phyloP scores from a whole-genome alignment of 2,888 invertebrate genomes.

The Drosophila histrio region DNA sequence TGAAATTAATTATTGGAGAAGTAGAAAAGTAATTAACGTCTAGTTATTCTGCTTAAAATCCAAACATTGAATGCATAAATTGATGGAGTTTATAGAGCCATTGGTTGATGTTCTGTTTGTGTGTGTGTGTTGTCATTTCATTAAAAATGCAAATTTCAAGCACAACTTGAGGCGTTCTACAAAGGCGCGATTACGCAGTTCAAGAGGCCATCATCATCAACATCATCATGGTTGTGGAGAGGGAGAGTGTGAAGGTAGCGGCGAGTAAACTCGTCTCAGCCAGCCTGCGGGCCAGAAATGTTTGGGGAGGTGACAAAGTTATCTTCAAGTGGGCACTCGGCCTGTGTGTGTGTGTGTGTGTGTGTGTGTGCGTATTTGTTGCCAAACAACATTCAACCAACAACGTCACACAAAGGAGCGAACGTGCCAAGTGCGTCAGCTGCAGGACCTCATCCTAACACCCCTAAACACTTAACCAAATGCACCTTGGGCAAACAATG shows the following conservation, averaged over 20 bases:
- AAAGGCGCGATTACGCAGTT: constrained; percentile 74
- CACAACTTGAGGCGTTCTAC: constrained; percentile 54
- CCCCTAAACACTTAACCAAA: constrained; percentile 39
- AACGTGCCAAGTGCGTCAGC: constrained; percentile 73
- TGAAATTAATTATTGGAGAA: constrained; percentile 36
- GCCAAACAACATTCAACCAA: constrained; percentile 49
- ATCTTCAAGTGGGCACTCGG: constrained; percentile 70
- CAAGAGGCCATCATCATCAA: constrained; percentile 50
- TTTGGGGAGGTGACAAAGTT: constrained; percentile 68
- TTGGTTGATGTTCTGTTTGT: constrained; percentile 2
- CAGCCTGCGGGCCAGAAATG: constrained; percentile 29
- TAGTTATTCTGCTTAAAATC: not conserved
- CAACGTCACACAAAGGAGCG: constrained; percentile 54
- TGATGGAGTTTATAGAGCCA: constrained; percentile 33
- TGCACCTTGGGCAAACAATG: constrained; percentile 73
- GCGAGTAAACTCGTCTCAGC: constrained; percentile 17
- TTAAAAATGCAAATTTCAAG: constrained; percentile 76
- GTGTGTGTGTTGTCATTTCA: constrained; percentile 53
- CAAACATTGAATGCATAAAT: constrained; percentile 7
- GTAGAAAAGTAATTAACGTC: constrained; percentile 43
- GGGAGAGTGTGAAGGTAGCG: not conserved
- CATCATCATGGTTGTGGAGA: constrained; percentile 18
- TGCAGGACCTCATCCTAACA: constrained; percentile 45
- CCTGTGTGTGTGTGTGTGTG: constrained; percentile 37
- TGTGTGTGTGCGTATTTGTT: constrained; percentile 45